Base-by-base conservation (phyloP, 2,888 invertebrate species). In the Salpingus planirostris region DNA sequence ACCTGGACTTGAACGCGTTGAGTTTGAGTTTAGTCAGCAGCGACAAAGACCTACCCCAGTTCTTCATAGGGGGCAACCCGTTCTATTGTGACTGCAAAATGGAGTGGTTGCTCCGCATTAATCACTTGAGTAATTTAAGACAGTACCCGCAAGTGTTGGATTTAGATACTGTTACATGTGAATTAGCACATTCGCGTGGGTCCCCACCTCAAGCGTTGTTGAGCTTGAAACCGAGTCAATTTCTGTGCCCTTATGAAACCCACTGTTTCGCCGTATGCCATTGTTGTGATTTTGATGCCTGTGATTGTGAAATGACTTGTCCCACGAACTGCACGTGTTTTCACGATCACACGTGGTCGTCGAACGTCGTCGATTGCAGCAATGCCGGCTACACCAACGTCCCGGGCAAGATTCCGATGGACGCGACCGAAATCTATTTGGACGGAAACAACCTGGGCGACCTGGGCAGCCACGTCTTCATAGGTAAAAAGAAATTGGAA, bases 241-340 rank as follows among this genome's bases (percentile, higher is more conserved):
- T 87, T 66, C 70, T 88, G 47, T 88, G 87, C 63, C 76, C 77
- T 46, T 87, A 87, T 66, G 78, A 80, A 54, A 76, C 80, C 40
- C 84, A 86, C 63, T 89, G 89, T 68, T 87, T 86, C 65, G 78
- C 85, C 33, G 66, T 85, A 42, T 89, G 90, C 64, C 84, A 86
- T 65, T 90, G 89, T 67, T 90, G 89, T 68, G 86, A 87, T 60
- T 89, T 83, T 69, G 86, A 86, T 64, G 85, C 85, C 42, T 90
- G 89, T 67, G 89, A 90, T 68, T 89, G 89, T 66, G 83, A 87
- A 71, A 88, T 87, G 82, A 84, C 83, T 50, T 90, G 89, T 63
- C 89, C 89, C 45, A 76, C 77, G 62, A 81, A 80, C 62, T 90
- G 89, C 65, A 78, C 80, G 46, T 90, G 89, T 62, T 89, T 80